Percentiles rank a stretch among this genome's conserved stretches.
Evolutionary conservation across 2,888 invertebrate species (phyloP).

Genomic region (Hypomecis punctinalis): DNA sequence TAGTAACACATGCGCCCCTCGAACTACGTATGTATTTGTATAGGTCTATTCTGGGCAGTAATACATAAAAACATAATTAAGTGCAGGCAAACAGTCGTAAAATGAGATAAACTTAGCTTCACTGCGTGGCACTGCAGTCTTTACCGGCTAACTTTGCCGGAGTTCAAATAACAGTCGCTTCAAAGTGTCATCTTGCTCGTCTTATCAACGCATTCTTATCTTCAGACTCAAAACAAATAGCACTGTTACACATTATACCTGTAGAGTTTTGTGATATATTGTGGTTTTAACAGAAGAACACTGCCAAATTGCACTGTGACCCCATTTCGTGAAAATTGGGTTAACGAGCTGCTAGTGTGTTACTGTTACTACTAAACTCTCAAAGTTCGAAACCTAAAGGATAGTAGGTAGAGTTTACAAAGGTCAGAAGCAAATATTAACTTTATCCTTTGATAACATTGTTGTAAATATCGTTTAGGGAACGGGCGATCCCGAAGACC

Average conservation of each 20-base stretch:
- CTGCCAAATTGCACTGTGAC: background rate
- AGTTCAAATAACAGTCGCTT: background rate
- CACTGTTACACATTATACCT: constrained; percentile 1
- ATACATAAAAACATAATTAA: constrained; percentile 18
- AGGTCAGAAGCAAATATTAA: constrained; percentile 4
- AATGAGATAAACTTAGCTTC: constrained; percentile 18
- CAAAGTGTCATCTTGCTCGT: constrained; percentile 1
- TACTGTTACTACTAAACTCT: constrained; percentile 1
- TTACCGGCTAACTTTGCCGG: background rate
- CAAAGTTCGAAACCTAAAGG: background rate
- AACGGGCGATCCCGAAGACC: background rate
- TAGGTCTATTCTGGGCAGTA: constrained; percentile 18
- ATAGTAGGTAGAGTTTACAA: background rate
- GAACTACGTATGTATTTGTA: constrained; percentile 4
- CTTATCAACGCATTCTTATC: constrained; percentile 11
- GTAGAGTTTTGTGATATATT: background rate
- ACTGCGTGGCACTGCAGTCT: background rate
- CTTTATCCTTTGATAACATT: background rate
- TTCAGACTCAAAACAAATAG: constrained; percentile 9
- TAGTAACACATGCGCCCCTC: constrained; percentile 7
- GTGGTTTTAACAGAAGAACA: background rate
- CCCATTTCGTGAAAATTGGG: too few relatives aligned
- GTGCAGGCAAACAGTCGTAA: constrained; percentile 14
- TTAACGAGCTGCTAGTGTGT: background rate
- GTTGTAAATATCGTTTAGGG: background rate